These are phyloP conservation scores for Rhingia rostrata DNA, from an alignment of 2,888 invertebrate genomes.

Conservation along the genomic window DNA sequence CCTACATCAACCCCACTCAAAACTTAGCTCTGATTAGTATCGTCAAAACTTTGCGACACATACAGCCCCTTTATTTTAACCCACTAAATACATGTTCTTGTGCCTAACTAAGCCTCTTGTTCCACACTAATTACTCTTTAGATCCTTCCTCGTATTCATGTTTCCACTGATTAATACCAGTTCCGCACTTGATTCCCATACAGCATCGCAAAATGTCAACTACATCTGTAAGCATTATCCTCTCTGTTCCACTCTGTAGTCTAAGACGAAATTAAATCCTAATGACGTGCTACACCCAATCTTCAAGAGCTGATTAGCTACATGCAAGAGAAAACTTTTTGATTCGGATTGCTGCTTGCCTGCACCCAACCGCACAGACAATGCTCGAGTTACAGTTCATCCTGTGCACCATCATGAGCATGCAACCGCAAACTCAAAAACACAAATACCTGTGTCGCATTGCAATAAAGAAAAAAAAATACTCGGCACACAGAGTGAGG, in stretches of 20 bases:
- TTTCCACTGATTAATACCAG: constrained; percentile 18
- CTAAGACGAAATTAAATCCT: constrained; percentile 51
- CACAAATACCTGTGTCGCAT: constrained; percentile 25
- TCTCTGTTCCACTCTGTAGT: not conserved
- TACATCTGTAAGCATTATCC: not conserved
- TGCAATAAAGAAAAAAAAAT: constrained; percentile 20
- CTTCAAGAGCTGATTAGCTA: constrained; percentile 56
- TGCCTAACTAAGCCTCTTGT: constrained; percentile 14
- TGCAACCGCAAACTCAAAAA: constrained; percentile 56
- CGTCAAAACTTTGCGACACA: constrained; percentile 9
- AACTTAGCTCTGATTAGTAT: not conserved
- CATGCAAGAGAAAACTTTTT: constrained; percentile 19
- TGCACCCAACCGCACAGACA: constrained; percentile 3
- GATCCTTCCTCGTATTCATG: constrained; percentile 13
- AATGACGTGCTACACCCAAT: constrained; percentile 64
- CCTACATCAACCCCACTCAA: not conserved
- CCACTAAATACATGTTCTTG: constrained; percentile 7
- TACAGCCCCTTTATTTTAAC: not conserved
- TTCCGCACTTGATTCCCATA: constrained; percentile 25
- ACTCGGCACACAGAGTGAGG: not conserved
- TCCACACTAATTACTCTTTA: constrained; percentile 41
- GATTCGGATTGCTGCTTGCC: not conserved
- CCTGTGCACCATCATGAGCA: constrained; percentile 18
- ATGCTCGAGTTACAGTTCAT: constrained; percentile 43
- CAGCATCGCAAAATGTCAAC: constrained; percentile 9